Base-by-base conservation (phyloP, 1,140 invertebrate genomes). In the Leguminivora glycinivorella region DNA sequence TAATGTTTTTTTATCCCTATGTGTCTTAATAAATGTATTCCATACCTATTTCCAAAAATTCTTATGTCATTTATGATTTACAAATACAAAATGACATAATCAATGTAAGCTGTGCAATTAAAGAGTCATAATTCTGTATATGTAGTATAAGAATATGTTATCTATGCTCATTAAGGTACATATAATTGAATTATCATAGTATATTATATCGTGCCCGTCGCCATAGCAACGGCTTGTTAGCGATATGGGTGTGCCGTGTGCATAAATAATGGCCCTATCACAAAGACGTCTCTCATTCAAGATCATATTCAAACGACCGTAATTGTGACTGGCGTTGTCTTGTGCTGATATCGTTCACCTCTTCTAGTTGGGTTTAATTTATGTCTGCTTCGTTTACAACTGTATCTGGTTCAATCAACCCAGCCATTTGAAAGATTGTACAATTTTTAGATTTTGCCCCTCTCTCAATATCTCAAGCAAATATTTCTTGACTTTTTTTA, bases 261-360 rank as follows among this genome's bases (percentile, higher is more conserved):
- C 47, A 52, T 22, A 52, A 52, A 52, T 52, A 22, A 52, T 52
- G 47, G 19, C 22, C 19, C 19, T 52, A 52, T 52, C 17, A 52
- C 47, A 52, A 29, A 63, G 58, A 63, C 26, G 58, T 63, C 29
- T 34, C 25, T 63, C 29, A 63, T 63, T 63, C 26, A 29, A 34
- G 58, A 63, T 58, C 22, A 58, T 63, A 29, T 29, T 26, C 58
- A 29, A 63, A 63, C 22, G 25, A 29, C 58, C n/a, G 58, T 34
- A 63, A 63, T 63, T 34, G 19, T n/a, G 26, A 29, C 25, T 63
- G 58, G 26, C 58, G 58, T 63, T 63, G n/a, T 31, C 25, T 63
- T 63, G n/a, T 31, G 5, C 6, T 29, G 26, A 29, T 63, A 63
- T 34, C 29, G 19, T 63, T 63, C 25, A 63, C 58, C 58, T 63